These are phyloP conservation scores for Tinamus major DNA, from an alignment of 2,797 vertebrate genomes.

Conservation along the genomic window DNA sequence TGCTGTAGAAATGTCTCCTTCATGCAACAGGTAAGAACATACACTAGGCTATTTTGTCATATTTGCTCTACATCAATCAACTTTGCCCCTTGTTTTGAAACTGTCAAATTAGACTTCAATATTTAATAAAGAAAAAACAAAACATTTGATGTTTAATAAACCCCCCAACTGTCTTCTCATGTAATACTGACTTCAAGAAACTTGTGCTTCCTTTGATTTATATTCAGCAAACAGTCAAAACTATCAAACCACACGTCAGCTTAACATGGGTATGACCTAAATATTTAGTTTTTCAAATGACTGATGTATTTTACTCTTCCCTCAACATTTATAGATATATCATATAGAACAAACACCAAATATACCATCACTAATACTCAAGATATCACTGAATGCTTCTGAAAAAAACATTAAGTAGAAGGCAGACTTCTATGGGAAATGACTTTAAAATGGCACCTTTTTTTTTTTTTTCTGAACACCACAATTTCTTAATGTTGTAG, in stretches of 20 bases:
- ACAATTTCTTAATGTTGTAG: conserved; percentile 73
- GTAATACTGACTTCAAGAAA: conserved; percentile 76
- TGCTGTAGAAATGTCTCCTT: conserved; percentile 89
- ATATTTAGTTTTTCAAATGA: conserved; percentile 76
- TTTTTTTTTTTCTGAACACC: conserved; percentile 68
- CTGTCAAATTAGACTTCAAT: conserved; percentile 78
- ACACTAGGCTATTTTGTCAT: conserved; percentile 87
- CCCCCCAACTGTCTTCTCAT: conserved; percentile 59
- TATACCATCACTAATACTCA: conserved; percentile 84
- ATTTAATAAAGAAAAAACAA: conserved; percentile 66
- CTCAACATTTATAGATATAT: conserved; percentile 76
- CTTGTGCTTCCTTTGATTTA: conserved; percentile 79
- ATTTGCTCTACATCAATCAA: conserved; percentile 82
- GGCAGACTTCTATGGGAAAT: conserved; percentile 81
- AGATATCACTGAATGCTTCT: conserved; percentile 82
- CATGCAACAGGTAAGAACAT: conserved; percentile 92
- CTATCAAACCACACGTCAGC: conserved; percentile 78
- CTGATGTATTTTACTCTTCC: conserved; percentile 67
- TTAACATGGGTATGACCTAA: conserved; percentile 79
- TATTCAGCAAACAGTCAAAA: conserved; percentile 82
- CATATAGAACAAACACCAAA: conserved; percentile 81
- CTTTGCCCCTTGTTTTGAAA: conserved; percentile 70
- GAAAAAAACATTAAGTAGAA: conserved; percentile 79
- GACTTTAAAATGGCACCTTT: conserved; percentile 78
- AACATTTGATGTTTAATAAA: conserved; percentile 58